Evolutionary conservation across 2,797 vertebrate species (phyloP).

Genomic region (Cygnus olor): DNA sequence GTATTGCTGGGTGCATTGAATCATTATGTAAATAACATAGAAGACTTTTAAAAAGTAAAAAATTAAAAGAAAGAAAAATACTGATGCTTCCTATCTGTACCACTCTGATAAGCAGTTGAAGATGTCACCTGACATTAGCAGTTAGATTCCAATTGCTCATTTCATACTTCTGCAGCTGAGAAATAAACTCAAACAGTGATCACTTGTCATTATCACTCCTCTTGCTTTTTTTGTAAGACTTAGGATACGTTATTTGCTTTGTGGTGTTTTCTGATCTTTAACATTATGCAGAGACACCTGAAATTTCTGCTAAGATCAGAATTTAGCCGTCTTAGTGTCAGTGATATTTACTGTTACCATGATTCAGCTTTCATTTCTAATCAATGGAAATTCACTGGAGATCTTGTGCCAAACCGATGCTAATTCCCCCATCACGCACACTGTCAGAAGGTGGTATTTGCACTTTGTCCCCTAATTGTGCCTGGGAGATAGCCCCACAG

Average conservation of each 20-base stretch:
- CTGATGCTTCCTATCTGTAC: not conserved
- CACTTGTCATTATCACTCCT: not conserved
- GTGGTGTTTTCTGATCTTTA: not conserved
- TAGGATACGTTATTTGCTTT: not conserved
- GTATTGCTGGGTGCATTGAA: not conserved
- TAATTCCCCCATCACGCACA: constrained; percentile 6
- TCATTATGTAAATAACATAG: not conserved
- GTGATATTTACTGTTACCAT: not conserved
- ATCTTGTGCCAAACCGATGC: constrained; percentile 5
- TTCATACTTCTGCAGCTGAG: not conserved
- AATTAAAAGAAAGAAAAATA: not conserved
- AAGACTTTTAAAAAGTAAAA: not conserved
- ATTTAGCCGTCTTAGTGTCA: not conserved
- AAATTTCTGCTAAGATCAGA: constrained; percentile 30
- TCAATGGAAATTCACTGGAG: constrained; percentile 20
- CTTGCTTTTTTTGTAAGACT: not conserved
- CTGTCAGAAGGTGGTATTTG: not conserved
- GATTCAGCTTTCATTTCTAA: constrained; percentile 58
- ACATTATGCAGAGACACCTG: not conserved
- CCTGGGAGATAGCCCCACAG: constrained; percentile 26
- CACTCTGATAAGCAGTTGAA: not conserved
- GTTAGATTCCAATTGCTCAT: not conserved
- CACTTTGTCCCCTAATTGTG: constrained; percentile 52
- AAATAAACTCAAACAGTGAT: not conserved
- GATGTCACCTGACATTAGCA: not conserved